phyloP scores from a whole-genome alignment of 1,140 invertebrate species.

The Leptinotarsa texana region DNA sequence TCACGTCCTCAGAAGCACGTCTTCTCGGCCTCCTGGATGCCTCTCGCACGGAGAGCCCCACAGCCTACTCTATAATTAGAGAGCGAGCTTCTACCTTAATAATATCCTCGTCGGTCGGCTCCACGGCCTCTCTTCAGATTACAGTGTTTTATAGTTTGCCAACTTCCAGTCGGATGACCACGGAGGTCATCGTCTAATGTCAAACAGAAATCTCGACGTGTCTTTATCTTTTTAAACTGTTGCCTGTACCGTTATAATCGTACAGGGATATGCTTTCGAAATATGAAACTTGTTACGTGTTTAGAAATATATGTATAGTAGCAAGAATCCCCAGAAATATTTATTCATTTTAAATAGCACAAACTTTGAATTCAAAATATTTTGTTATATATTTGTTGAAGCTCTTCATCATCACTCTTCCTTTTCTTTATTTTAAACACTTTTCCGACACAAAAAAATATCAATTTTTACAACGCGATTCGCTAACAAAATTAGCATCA shows the following conservation, averaged over 20 bases:
- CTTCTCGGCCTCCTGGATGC: conserved; percentile 37
- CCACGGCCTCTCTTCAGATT: conserved; percentile 21
- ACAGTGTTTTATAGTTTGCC: conserved; percentile 39
- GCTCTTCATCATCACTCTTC: no score
- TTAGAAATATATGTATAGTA: no score
- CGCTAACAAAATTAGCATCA: no score
- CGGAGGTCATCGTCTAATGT: conserved; percentile 21
- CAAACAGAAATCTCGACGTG: conserved; percentile 17
- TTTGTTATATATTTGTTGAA: no score
- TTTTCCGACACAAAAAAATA: no score
- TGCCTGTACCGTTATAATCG: neutral
- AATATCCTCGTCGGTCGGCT: conserved; percentile 29
- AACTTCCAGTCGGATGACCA: conserved; percentile 32
- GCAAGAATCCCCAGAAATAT: no score
- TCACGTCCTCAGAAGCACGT: conserved; percentile 44
- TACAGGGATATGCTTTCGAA: neutral
- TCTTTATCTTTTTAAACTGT: conserved; percentile 1
- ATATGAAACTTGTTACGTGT: no score
- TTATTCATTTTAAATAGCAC: no score
- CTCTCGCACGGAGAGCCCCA: conserved; percentile 1
- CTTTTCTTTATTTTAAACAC: no score
- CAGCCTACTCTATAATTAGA: conserved; percentile 40
- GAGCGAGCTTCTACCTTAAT: conserved; percentile 43
- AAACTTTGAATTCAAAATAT: no score
- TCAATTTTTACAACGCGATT: no score